These are phyloP conservation scores for Sakesphorus luctuosus DNA, from an alignment of 2,113 vertebrate species.

Conservation along the genomic window DNA sequence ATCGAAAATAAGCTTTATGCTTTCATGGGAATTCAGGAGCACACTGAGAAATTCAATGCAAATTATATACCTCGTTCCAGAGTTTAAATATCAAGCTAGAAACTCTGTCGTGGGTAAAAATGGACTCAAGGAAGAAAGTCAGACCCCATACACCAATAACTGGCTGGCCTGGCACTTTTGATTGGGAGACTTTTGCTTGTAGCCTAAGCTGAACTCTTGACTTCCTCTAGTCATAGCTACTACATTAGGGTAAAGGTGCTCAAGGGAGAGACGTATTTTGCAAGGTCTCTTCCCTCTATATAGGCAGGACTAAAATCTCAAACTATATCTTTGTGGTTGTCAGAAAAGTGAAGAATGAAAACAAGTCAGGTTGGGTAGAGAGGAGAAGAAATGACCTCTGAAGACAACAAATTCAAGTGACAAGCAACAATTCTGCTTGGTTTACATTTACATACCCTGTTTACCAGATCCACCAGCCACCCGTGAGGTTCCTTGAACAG, in stretches of 20 bases:
- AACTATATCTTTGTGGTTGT: not conserved
- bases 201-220: not conserved
- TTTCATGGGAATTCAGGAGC: not conserved
- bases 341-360: not conserved
- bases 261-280: not conserved
- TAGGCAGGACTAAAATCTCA: not conserved
- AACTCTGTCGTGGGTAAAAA: not conserved
- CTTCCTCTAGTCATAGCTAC: not conserved
- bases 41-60: not conserved
- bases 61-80: not conserved
- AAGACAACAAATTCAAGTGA: not conserved
- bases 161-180: not conserved
- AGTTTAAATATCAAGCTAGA: not conserved
- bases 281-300: not conserved
- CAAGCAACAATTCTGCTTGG: not conserved
- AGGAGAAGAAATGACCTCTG: not conserved
- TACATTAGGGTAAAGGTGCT: not conserved
- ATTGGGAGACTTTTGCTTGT: not conserved
- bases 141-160: not conserved
- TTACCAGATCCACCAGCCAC: conserved; percentile 97
- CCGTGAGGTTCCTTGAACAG: conserved; percentile 96
- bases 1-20: not conserved
- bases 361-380: fast-evolving
- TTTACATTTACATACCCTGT: conserved; percentile 83
- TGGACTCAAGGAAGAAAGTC: not conserved